A percentile compares a stretch with the other conserved stretches of the same genome.
These are phyloP conservation scores for Muscidifurax raptorellus DNA, from an alignment of 1,140 invertebrate genomes.

Conservation along the genomic window DNA sequence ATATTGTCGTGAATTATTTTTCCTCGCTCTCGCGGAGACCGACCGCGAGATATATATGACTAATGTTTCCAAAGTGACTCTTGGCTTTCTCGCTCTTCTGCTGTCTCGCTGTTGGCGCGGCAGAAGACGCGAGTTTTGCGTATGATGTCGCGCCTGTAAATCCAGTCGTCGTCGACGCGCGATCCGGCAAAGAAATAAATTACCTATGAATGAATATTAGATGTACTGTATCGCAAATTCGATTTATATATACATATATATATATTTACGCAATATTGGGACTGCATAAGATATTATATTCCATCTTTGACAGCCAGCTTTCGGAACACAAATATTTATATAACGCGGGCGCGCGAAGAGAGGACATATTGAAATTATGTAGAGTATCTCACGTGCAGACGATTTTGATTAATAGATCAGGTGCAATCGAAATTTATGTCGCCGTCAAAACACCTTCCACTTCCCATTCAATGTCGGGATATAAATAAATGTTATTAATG, in stretches of 20 bases:
- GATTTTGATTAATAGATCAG: conserved; percentile 43
- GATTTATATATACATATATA: neutral
- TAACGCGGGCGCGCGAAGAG: neutral
- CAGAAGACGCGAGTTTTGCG: neutral
- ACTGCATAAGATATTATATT: too few species aligned
- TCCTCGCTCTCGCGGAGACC: neutral
- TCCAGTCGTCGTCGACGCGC: too few species aligned
- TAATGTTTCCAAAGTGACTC: conserved; percentile 44
- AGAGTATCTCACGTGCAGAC: neutral
- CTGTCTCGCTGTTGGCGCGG: neutral
- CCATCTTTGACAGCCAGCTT: too few species aligned
- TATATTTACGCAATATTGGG: neutral
- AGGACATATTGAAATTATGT: neutral
- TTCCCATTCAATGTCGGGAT: conserved; percentile 12
- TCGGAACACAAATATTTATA: too few species aligned
- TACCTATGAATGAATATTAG: too few species aligned
- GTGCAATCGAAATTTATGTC: conserved; percentile 35
- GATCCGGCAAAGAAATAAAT: too few species aligned
- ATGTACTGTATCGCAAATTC: too few species aligned
- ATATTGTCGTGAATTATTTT: neutral
- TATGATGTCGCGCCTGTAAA: neutral
- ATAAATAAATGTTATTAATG: conserved; percentile 42
- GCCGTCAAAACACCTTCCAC: conserved; percentile 38
- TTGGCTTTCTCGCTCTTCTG: neutral
- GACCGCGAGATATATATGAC: conserved; percentile 1